phyloP scores from a whole-genome alignment of 2,888 invertebrate species.

The Epinotia ramella region DNA sequence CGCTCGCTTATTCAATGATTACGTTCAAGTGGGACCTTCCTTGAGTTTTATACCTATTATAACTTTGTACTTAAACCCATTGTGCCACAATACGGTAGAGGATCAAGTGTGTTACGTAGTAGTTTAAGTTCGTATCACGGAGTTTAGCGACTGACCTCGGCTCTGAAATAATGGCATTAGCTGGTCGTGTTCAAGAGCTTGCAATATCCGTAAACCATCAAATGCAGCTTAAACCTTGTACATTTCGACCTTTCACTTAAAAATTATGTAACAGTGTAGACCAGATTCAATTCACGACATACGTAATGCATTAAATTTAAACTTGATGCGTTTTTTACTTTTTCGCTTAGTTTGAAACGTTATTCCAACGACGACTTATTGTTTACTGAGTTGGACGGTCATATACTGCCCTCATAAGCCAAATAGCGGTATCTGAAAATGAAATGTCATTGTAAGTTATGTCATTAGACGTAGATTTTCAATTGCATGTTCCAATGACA shows the following conservation, averaged over 20 bases:
- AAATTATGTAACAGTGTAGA: not conserved
- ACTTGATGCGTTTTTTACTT: too few relatives aligned
- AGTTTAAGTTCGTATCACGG: not conserved
- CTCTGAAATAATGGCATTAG: conserved; percentile 26
- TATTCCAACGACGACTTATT: too few relatives aligned
- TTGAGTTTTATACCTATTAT: not conserved
- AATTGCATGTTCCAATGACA: too few relatives aligned
- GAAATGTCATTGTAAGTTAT: too few relatives aligned
- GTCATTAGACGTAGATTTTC: too few relatives aligned
- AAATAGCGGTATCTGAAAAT: too few relatives aligned
- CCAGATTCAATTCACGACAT: not conserved
- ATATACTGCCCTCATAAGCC: too few relatives aligned
- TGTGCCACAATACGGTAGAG: not conserved
- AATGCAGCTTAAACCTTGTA: conserved; percentile 2
- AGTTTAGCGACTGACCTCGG: conserved; percentile 21
- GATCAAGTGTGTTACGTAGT: not conserved
- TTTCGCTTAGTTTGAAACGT: too few relatives aligned
- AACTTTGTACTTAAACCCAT: not conserved
- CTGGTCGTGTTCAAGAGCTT: conserved; percentile 5
- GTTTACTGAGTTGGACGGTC: too few relatives aligned
- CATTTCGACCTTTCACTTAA: not conserved
- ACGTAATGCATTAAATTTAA: not conserved
- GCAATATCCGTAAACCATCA: conserved; percentile 31
- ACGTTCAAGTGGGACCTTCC: too few relatives aligned
- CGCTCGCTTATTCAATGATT: too few relatives aligned